Evolutionary conservation across 2,797 vertebrate species (phyloP), one percentile per base, ranked within the genome.

Genomic region (Lepus townsendii): DNA sequence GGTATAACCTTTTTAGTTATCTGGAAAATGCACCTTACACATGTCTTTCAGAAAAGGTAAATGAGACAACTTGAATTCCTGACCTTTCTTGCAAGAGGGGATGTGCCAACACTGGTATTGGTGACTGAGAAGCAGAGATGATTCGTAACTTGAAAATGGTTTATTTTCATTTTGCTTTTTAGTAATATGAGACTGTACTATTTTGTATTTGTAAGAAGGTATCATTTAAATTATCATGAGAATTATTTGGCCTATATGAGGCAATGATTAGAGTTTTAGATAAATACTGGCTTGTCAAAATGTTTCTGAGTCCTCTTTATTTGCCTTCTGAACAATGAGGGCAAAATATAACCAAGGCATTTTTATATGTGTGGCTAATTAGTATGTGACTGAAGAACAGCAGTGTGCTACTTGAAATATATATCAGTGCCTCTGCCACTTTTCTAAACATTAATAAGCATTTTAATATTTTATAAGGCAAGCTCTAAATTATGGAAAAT

Each of bases 391-490:
- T 76, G 89, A 93, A 88, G 27, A 94, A 93, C 14, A 92, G 71
- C 42, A 27, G 4, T 83, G 20, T 94, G 78, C 89, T 95, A 60
- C 93, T 77, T 91, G 73, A 71, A 92, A 62, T 92, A 92, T 94
- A 92, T 95, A 96, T 94, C 78, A 84, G 78, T 83, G 92, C 68
- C 83, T 95, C 78, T 94, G 35, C 72, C 77, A 89, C 90, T 96
- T 97, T 96, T 50, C 80, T 69, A 97, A 94, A 97, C 77, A 88
- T 96, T 96, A 97, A 95, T 96, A 97, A 97, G 73, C 60, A 95
- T 91, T 97, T 97, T 86, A 97, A 96, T 96, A 97, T 97, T 98
- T 97, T 96, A 97, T 97, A 93, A 97, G 47, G 62, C 62, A 97
- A 94, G 42, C 38, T 96, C 63, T 97, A 96, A 96, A 96, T 97